phyloP scores from a whole-genome alignment of 2,888 invertebrate genomes.

The Machimus rusticus region DNA sequence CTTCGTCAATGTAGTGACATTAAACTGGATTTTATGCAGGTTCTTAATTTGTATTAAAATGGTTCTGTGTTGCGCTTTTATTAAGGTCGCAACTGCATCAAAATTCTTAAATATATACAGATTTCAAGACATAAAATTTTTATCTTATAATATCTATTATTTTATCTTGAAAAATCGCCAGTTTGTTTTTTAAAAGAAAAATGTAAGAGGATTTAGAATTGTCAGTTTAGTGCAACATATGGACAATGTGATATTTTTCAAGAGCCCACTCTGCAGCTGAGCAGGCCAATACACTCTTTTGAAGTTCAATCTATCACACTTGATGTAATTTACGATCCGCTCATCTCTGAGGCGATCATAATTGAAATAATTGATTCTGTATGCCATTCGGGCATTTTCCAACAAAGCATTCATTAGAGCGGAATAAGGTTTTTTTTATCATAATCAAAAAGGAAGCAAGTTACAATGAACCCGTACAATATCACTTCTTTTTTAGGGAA shows the following conservation, averaged over 20 bases:
- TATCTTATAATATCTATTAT: background rate
- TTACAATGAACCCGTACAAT: background rate
- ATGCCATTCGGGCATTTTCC: background rate
- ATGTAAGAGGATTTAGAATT: background rate
- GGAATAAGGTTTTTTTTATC: background rate
- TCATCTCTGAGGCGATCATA: background rate
- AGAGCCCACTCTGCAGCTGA: background rate
- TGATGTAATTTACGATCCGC: background rate
- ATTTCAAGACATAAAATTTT: too few species aligned
- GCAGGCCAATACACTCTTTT: background rate
- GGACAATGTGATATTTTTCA: background rate
- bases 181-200: background rate
- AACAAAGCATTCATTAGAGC: background rate
- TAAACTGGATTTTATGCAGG: background rate
- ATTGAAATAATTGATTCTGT: background rate
- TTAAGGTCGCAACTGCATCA: background rate
- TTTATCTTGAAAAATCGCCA: background rate
- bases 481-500: background rate
- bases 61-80: background rate
- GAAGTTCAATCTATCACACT: background rate
- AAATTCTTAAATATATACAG: too few species aligned
- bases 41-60: background rate
- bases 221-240: too few species aligned
- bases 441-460: background rate
- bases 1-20: background rate